A percentile compares a stretch with the other conserved stretches of the same genome.
phyloP scores from a whole-genome alignment of 1,140 invertebrate species.

The Berghia stephanieae region DNA sequence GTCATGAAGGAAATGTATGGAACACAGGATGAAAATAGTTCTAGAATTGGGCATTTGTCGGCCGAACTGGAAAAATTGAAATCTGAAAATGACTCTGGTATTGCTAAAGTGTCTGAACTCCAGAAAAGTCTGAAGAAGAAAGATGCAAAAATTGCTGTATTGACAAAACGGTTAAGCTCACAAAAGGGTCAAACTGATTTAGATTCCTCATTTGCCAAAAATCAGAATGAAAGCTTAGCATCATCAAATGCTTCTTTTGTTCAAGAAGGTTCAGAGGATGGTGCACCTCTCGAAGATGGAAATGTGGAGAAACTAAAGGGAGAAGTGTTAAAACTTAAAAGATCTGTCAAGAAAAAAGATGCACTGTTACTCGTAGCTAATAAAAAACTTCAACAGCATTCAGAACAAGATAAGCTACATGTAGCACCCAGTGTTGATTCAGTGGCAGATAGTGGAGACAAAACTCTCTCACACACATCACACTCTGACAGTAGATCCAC shows the following conservation, averaged over 20 bases:
- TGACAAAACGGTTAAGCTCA: slow-evolving; percentile 32
- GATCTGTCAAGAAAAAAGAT: slow-evolving; percentile 36
- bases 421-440: slow-evolving; percentile 23
- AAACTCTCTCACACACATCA: slow-evolving; percentile 8
- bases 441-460: slow-evolving; percentile 1
- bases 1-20: slow-evolving; percentile 37
- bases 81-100: slow-evolving; percentile 16
- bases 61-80: slow-evolving; percentile 31
- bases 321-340: slow-evolving; percentile 26
- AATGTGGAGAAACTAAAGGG: slow-evolving; percentile 12
- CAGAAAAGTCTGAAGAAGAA: slow-evolving; percentile 41
- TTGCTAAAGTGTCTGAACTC: slow-evolving; percentile 36
- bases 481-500: slow-evolving; percentile 6
- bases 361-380: slow-evolving; percentile 23
- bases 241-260: no score
- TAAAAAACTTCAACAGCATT: slow-evolving; percentile 28
- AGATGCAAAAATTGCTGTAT: slow-evolving; percentile 34
- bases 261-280: no score
- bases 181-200: no score
- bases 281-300: no score
- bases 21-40: slow-evolving; percentile 31
- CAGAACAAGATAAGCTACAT: background rate
- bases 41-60: slow-evolving; percentile 23
- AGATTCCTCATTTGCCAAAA: no score
- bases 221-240: no score